A percentile compares a stretch with the other conserved stretches of the same genome.
Conservation (phyloP, 2,113 vertebrate species). For the Bubo blakistoni region DNA sequence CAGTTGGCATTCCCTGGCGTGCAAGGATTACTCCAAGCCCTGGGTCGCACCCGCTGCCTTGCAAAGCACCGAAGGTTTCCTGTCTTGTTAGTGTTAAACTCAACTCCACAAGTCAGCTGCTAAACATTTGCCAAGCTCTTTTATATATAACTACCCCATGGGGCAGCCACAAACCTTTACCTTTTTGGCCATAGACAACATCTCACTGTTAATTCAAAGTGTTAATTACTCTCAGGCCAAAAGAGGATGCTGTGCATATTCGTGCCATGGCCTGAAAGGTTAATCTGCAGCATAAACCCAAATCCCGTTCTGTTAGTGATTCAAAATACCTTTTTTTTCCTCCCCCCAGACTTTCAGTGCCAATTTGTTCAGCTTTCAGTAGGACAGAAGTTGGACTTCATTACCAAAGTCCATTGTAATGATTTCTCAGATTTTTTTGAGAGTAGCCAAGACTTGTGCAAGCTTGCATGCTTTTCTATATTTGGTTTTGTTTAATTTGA, state of each 20-base stretch:
- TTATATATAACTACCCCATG: neutral
- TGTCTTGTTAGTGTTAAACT: neutral
- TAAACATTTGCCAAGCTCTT: conserved; percentile 21
- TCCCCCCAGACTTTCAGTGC: neutral
- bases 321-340: neutral
- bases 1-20: neutral
- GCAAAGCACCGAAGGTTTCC: neutral
- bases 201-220: neutral
- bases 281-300: neutral
- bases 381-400: conserved; percentile 36
- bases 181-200: neutral
- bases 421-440: conserved; percentile 46
- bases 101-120: neutral
- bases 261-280: neutral
- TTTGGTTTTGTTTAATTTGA: conserved; percentile 72
- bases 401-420: conserved; percentile 48
- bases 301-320: neutral
- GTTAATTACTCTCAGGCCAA: neutral
- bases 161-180: neutral
- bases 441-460: conserved; percentile 45
- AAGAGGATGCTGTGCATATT: neutral
- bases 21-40: neutral
- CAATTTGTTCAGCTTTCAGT: conserved; percentile 5
- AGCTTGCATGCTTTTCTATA: conserved; percentile 69
- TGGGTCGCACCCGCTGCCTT: neutral